Percentiles rank a stretch among this genome's conserved stretches.
Evolutionary conservation across 2,888 invertebrate genomes (phyloP).

Genomic region (Dicroscelio sp.): DNA sequence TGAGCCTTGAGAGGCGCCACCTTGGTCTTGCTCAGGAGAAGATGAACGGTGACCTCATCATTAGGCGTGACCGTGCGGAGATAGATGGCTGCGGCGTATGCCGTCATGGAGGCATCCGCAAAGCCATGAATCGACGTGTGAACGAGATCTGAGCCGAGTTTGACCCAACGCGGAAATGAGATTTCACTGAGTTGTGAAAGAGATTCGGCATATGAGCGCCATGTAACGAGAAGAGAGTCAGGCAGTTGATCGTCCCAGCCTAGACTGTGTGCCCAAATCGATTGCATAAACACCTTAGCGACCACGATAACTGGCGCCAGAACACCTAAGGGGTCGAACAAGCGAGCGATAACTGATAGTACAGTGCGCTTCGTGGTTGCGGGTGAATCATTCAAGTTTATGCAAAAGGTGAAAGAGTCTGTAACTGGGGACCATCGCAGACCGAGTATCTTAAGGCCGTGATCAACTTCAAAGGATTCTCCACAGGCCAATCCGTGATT

Average conservation of each 20-base stretch:
- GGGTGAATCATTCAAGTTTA: neutral
- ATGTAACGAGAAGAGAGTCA: neutral
- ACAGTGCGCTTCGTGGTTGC: neutral
- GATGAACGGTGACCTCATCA: neutral
- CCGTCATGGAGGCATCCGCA: neutral
- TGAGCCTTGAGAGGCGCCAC: neutral
- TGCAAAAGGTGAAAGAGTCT: neutral
- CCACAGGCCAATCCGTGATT: neutral
- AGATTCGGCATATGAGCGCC: neutral
- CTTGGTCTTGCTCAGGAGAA: neutral
- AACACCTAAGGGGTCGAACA: neutral
- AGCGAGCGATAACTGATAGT: neutral
- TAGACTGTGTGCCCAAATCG: neutral
- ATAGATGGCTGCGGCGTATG: neutral
- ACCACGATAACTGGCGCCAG: neutral
- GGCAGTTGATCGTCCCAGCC: neutral
- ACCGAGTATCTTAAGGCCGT: neutral
- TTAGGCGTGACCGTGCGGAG: neutral
- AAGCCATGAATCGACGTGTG: neutral
- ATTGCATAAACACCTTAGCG: neutral
- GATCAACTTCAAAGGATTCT: neutral
- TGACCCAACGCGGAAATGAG: neutral
- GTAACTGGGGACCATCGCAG: neutral
- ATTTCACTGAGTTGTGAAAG: neutral
- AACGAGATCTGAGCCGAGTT: neutral